Evolutionary conservation across 2,113 vertebrate genomes (phyloP).

Genomic region (Ameiurus melas): DNA sequence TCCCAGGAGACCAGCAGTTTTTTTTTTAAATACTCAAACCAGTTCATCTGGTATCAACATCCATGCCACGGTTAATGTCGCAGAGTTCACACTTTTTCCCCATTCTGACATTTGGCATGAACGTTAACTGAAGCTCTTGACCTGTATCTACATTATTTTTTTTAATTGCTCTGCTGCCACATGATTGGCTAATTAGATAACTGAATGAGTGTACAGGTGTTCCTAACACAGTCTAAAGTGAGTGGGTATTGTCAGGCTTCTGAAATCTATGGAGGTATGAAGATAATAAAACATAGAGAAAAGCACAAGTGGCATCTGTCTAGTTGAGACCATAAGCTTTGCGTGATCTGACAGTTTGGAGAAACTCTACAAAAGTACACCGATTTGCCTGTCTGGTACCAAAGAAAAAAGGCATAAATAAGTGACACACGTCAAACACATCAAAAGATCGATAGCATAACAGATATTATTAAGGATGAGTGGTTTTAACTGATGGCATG

Average conservation of each 20-base stretch:
- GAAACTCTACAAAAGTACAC: not conserved
- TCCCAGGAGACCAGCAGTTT: not conserved
- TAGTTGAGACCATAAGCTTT: constrained; percentile 52
- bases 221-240: not conserved
- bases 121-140: not conserved
- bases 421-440: not conserved
- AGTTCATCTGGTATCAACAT: not conserved
- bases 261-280: not conserved
- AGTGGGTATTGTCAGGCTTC: not conserved
- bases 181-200: too few species aligned
- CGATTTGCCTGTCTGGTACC: not conserved
- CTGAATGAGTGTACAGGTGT: too few species aligned
- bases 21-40: not conserved
- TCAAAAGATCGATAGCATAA: constrained; percentile 25
- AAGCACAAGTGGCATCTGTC: constrained; percentile 46
- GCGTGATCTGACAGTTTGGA: constrained; percentile 54
- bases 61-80: not conserved
- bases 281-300: constrained; percentile 49
- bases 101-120: not conserved
- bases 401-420: not conserved
- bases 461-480: constrained; percentile 4
- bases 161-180: not conserved
- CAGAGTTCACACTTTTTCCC: not conserved
- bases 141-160: not conserved
- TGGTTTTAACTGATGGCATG: not conserved